Evolutionary conservation across 2,113 vertebrate genomes (phyloP).

Genomic region (Lasiurus cinereus): DNA sequence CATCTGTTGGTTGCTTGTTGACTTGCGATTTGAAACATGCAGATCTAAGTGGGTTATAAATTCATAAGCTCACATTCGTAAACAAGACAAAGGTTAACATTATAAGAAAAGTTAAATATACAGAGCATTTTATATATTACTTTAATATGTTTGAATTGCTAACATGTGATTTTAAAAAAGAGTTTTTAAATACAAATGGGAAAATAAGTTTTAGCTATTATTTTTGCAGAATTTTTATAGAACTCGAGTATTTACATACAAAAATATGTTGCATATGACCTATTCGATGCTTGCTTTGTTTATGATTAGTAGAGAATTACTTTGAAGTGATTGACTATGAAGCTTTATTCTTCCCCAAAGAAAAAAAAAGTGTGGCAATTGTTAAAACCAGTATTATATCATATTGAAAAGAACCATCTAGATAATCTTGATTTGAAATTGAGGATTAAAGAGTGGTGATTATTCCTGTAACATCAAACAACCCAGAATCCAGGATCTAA

Average conservation of each 20-base stretch:
- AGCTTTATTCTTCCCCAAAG: not conserved
- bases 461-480: not conserved
- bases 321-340: slow-evolving; percentile 28
- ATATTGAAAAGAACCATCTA: not conserved
- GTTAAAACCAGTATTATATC: slow-evolving; percentile 3
- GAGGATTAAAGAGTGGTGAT: not conserved
- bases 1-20: slow-evolving; percentile 87
- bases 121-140: slow-evolving; percentile 63
- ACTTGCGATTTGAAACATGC: slow-evolving; percentile 85
- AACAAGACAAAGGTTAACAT: slow-evolving; percentile 84
- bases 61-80: slow-evolving; percentile 81
- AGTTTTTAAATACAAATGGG: slow-evolving; percentile 16
- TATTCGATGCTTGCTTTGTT: not conserved
- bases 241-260: slow-evolving; percentile 15
- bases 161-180: slow-evolving; percentile 49
- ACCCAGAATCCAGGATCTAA: not conserved
- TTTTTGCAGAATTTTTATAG: not conserved
- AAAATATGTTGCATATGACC: not conserved
- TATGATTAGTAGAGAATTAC: slow-evolving; percentile 40
- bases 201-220: not conserved
- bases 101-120: slow-evolving; percentile 60
- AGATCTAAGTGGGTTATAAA: slow-evolving; percentile 84
- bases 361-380: not conserved
- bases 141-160: slow-evolving; percentile 53
- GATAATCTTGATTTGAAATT: not conserved